Percentiles rank a stretch among this genome's conserved stretches.
Evolutionary conservation across 2,888 invertebrate genomes (phyloP).

Genomic region (Lepidocyrtoides sp.): DNA sequence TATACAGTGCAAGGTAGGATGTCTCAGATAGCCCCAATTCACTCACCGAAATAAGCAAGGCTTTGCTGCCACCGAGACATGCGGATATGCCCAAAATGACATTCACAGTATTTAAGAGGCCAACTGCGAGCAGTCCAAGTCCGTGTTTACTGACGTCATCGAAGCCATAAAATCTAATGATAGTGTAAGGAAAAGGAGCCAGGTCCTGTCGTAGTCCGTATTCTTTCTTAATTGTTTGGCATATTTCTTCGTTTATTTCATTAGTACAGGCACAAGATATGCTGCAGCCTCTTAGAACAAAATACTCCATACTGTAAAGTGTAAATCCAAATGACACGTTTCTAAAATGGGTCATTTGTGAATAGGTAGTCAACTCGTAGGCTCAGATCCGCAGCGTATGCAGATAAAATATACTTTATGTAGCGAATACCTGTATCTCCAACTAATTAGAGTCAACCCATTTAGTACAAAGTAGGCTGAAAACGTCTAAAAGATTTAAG

Average conservation of each 20-base stretch:
- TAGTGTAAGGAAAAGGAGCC: conserved; percentile 57
- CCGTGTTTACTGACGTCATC: conserved; percentile 51
- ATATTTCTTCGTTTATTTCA: conserved; percentile 38
- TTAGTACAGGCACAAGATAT: background rate
- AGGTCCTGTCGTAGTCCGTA: conserved; percentile 23
- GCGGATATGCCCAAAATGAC: conserved; percentile 50
- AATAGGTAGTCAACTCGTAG: too few species aligned
- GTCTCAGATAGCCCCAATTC: background rate
- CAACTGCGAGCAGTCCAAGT: conserved; percentile 12
- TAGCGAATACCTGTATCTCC: conserved; percentile 58
- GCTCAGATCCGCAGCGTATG: too few species aligned
- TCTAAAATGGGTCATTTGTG: conserved; percentile 5
- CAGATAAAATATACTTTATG: too few species aligned
- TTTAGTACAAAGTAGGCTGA: conserved; percentile 61
- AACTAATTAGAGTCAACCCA: conserved; percentile 73
- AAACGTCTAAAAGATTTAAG: conserved; percentile 62
- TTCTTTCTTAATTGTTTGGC: conserved; percentile 15
- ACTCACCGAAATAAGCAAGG: conserved; percentile 47
- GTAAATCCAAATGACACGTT: conserved; percentile 23
- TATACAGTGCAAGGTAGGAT: background rate
- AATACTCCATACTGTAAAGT: conserved; percentile 66
- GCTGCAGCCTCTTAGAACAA: conserved; percentile 37
- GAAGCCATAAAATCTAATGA: conserved; percentile 52
- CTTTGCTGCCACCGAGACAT: conserved; percentile 32
- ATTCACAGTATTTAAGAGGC: conserved; percentile 25